Evolutionary conservation across 2,113 vertebrate species (phyloP).

Genomic region (Otolemur garnettii): DNA sequence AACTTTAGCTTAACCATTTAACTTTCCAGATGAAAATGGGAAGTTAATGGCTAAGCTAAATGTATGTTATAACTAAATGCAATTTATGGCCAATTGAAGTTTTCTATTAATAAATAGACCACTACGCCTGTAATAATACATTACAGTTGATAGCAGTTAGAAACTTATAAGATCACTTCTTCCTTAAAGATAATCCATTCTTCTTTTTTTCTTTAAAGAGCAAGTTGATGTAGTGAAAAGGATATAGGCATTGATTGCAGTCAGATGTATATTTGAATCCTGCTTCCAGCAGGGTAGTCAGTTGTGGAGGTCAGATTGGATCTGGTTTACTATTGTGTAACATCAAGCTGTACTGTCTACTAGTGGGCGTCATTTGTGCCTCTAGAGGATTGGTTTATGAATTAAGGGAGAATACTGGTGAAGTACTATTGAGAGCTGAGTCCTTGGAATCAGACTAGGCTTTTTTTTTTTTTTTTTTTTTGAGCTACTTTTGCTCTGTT

Average conservation of each 20-base stretch:
- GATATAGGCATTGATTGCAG: not conserved
- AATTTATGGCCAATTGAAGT: not conserved
- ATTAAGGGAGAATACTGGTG: accelerated
- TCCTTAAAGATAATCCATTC: not conserved
- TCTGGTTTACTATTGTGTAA: not conserved
- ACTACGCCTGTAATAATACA: not conserved
- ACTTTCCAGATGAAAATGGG: not conserved
- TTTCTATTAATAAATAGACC: not conserved
- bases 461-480: too few species aligned
- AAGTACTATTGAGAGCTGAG: not conserved
- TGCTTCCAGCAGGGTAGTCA: not conserved
- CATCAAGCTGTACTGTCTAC: not conserved
- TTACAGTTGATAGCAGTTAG: not conserved
- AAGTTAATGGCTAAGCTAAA: not conserved
- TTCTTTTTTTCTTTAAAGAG: not conserved
- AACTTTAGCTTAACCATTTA: too few species aligned
- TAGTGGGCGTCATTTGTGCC: not conserved
- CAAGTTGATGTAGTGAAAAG: not conserved
- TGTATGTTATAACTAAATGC: not conserved
- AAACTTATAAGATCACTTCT: not conserved
- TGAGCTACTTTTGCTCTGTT: too few species aligned
- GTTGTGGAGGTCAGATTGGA: not conserved
- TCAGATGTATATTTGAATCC: not conserved
- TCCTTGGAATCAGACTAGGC: not conserved
- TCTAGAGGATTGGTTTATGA: not conserved